These are phyloP conservation scores for Ophraella communa DNA, from an alignment of 2,888 invertebrate genomes.

Conservation along the genomic window DNA sequence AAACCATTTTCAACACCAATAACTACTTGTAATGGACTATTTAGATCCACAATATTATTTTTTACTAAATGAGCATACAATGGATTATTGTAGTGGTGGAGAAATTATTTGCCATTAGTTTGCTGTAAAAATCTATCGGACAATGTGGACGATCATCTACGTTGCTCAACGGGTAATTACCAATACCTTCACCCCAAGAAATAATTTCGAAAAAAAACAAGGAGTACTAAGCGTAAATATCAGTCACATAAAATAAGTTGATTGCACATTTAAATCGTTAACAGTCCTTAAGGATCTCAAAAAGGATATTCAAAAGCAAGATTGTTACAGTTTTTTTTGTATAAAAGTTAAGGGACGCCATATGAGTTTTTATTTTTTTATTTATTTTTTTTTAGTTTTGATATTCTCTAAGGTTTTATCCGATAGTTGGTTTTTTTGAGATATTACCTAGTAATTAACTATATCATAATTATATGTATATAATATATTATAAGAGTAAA, in stretches of 20 bases:
- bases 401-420: conserved; percentile 54
- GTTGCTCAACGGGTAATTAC: no score
- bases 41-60: no score
- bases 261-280: conserved; percentile 40
- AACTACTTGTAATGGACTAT: no score
- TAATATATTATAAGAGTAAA: conserved; percentile 60
- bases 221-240: conserved; percentile 37
- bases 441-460: conserved; percentile 58
- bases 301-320: conserved; percentile 39
- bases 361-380: conserved; percentile 53
- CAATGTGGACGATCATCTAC: no score
- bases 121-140: no score
- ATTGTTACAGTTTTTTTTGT: conserved; percentile 48
- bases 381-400: no score
- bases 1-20: no score
- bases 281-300: conserved; percentile 22
- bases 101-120: no score
- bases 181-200: conserved; percentile 17
- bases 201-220: conserved; percentile 21
- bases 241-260: conserved; percentile 37
- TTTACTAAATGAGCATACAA: no score
- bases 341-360: conserved; percentile 60
- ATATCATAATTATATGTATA: conserved; percentile 58
- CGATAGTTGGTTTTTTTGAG: conserved; percentile 55
- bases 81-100: no score